Conservation (phyloP, 2,888 invertebrate genomes). For the Oithona nana region DNA sequence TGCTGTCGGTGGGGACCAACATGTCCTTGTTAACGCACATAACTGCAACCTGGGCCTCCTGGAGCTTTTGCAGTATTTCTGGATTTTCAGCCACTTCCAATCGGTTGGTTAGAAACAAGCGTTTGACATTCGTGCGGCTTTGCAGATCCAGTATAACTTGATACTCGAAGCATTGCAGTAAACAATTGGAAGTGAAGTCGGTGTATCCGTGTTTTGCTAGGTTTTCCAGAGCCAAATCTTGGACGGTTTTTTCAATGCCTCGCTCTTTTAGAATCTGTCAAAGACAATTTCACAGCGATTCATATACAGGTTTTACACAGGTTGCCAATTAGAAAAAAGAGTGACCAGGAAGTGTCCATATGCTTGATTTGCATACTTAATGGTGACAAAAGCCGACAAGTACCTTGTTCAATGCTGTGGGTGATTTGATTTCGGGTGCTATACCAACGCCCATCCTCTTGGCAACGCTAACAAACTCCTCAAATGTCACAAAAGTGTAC, state of each 20-base stretch:
- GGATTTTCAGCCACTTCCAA: background rate
- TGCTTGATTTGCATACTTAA: no score
- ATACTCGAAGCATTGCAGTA: conserved; percentile 3
- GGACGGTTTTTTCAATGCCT: background rate
- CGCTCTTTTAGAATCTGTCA: conserved; percentile 3
- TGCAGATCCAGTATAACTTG: background rate
- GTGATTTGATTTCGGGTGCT: conserved; percentile 11
- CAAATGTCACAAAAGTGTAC: conserved; percentile 5
- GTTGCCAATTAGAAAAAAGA: no score
- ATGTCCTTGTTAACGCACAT: background rate
- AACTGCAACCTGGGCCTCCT: background rate
- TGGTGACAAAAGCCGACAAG: no score
- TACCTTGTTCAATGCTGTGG: conserved; percentile 12
- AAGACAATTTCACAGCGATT: no score
- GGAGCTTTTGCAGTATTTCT: background rate
- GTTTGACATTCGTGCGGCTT: background rate
- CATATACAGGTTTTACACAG: no score
- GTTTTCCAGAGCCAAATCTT: background rate
- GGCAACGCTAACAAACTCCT: conserved; percentile 2
- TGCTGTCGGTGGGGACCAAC: background rate
- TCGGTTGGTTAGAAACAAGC: background rate
- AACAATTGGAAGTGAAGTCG: background rate
- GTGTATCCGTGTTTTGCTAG: background rate
- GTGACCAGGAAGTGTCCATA: no score
- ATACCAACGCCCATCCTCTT: conserved; percentile 5